Evolutionary conservation across 2,888 invertebrate species (phyloP).

Genomic region (Drosophila mettleri): DNA sequence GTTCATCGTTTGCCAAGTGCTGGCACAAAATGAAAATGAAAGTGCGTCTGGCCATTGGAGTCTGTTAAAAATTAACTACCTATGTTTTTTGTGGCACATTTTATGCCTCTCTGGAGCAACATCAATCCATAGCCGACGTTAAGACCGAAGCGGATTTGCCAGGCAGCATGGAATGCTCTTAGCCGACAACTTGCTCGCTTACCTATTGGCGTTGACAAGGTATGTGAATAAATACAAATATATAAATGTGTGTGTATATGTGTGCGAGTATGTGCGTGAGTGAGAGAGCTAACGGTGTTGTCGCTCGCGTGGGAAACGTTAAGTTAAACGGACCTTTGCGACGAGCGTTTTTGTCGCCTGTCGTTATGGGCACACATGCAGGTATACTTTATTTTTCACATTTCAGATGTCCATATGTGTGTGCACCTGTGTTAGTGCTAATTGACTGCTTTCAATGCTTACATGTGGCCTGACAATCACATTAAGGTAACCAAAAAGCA

Average conservation of each 20-base stretch:
- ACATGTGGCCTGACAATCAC: slow-evolving; percentile 66
- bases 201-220: slow-evolving; percentile 42
- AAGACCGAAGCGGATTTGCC: slow-evolving; percentile 34
- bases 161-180: slow-evolving; percentile 22
- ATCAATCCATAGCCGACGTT: slow-evolving; percentile 53
- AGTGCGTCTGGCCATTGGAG: slow-evolving; percentile 1
- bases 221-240: slow-evolving; percentile 30
- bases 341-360: slow-evolving; percentile 57
- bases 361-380: slow-evolving; percentile 43
- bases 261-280: slow-evolving; percentile 6
- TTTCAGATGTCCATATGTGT: slow-evolving; percentile 8
- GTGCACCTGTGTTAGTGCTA: slow-evolving; percentile 41
- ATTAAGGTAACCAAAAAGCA: slow-evolving; percentile 75
- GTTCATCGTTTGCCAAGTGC: neutral
- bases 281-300: slow-evolving; percentile 34
- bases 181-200: slow-evolving; percentile 22
- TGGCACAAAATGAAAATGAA: slow-evolving; percentile 7
- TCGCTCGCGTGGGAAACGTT: slow-evolving; percentile 74
- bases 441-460: slow-evolving; percentile 57
- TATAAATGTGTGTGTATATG: slow-evolving; percentile 13
- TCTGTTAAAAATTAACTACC: slow-evolving; percentile 39
- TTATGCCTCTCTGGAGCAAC: slow-evolving; percentile 48
- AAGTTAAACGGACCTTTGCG: slow-evolving; percentile 78
- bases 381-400: slow-evolving; percentile 62
- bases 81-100: slow-evolving; percentile 19